Evolutionary conservation across 2,113 vertebrate species (phyloP).

Genomic region (Aptenodytes patagonicus): DNA sequence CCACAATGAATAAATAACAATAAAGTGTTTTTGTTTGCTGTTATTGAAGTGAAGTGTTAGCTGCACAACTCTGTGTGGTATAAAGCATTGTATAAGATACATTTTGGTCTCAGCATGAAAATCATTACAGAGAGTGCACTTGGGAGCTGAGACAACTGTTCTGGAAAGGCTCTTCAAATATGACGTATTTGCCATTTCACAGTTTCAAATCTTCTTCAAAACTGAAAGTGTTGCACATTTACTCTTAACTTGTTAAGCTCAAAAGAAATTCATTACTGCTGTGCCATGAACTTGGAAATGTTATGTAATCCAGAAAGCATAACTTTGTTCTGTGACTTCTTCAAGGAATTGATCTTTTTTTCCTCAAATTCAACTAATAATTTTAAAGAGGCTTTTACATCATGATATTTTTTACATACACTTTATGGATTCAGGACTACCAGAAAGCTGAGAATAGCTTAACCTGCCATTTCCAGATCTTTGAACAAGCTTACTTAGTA

Average conservation of each 20-base stretch:
- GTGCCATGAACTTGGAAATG: neutral
- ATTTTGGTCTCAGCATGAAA: constrained; percentile 53
- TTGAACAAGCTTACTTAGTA: neutral
- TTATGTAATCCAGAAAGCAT: neutral
- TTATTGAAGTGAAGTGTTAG: constrained; percentile 29
- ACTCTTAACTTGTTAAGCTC: neutral
- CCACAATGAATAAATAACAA: constrained; percentile 28
- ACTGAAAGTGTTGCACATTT: neutral
- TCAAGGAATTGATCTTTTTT: neutral
- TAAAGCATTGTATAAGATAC: constrained; percentile 27
- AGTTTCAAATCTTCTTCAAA: neutral
- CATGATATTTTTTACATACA: neutral
- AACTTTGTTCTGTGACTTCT: neutral
- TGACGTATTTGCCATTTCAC: constrained; percentile 45
- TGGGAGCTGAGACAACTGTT: constrained; percentile 41
- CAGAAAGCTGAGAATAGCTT: neutral
- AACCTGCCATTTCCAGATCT: neutral
- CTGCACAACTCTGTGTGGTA: constrained; percentile 31
- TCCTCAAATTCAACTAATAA: neutral
- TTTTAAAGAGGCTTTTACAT: neutral
- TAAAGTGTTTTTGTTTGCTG: constrained; percentile 47
- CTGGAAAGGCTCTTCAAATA: constrained; percentile 28
- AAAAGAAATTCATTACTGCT: neutral
- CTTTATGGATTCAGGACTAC: neutral
- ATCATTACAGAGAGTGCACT: constrained; percentile 11